Conservation (phyloP, 2,113 vertebrate species). For the Cyanocitta stelleri region DNA sequence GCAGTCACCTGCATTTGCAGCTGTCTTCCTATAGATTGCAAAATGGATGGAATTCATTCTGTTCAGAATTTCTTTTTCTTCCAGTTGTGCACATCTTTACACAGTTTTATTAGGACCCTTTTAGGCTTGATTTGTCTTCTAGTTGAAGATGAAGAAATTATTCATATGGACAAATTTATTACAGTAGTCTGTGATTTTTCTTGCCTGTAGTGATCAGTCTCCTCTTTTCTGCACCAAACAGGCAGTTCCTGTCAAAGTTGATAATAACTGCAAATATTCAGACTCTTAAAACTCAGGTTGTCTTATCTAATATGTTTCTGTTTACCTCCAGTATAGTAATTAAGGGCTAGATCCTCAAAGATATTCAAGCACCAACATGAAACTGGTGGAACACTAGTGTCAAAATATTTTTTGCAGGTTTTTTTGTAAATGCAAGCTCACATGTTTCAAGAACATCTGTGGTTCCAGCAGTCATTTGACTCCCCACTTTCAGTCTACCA, state of each 20-base stretch:
- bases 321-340: neutral
- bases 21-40: neutral
- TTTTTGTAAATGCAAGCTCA: neutral
- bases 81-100: neutral
- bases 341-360: conserved; percentile 6
- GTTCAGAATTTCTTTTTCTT: neutral
- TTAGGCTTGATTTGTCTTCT: neutral
- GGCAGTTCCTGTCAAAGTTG: neutral
- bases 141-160: neutral
- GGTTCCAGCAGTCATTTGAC: neutral
- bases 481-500: neutral
- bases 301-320: neutral
- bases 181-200: neutral
- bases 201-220: neutral
- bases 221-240: neutral
- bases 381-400: neutral
- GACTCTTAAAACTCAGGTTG: neutral
- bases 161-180: neutral
- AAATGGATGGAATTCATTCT: neutral
- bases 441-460: neutral
- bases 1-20: neutral
- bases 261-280: neutral
- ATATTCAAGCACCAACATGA: conserved; percentile 7
- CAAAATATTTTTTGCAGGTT: conserved; percentile 20
- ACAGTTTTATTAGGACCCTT: neutral